Percentiles rank a stretch among this genome's conserved stretches.
Evolutionary conservation across 2,797 vertebrate genomes (phyloP).

Genomic region (Tapirus indicus): DNA sequence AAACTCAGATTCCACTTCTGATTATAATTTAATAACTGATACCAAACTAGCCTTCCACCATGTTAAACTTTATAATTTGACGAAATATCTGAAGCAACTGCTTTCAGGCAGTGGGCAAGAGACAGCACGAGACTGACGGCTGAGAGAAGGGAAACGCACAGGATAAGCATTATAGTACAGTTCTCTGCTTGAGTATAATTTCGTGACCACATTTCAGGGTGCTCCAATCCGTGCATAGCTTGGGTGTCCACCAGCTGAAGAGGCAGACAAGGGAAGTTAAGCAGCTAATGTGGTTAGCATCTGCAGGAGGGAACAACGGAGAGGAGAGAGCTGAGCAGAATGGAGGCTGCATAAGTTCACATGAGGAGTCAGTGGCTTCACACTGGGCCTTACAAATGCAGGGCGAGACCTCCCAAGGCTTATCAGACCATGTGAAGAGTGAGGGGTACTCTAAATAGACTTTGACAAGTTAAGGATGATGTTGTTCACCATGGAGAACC

Average conservation of each 20-base stretch:
- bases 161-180: fast-evolving
- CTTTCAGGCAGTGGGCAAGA: neutral
- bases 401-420: neutral
- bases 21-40: neutral
- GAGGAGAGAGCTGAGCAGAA: neutral
- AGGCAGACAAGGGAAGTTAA: too few relatives aligned
- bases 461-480: neutral
- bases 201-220: neutral
- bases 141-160: neutral
- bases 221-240: neutral
- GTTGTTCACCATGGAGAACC: neutral
- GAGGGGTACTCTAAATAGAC: neutral
- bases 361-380: fast-evolving
- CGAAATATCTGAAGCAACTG: neutral
- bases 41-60: neutral
- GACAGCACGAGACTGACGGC: neutral
- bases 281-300: too few relatives aligned
- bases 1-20: neutral
- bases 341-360: neutral
- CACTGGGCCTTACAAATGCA: fast-evolving
- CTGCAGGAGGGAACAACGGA: neutral
- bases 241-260: too few relatives aligned
- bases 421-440: neutral
- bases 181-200: neutral
- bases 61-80: neutral